Percentiles rank a stretch among this genome's conserved stretches.
Conservation (phyloP, 1,140 invertebrate genomes). For the Lordiphosa mommai region DNA sequence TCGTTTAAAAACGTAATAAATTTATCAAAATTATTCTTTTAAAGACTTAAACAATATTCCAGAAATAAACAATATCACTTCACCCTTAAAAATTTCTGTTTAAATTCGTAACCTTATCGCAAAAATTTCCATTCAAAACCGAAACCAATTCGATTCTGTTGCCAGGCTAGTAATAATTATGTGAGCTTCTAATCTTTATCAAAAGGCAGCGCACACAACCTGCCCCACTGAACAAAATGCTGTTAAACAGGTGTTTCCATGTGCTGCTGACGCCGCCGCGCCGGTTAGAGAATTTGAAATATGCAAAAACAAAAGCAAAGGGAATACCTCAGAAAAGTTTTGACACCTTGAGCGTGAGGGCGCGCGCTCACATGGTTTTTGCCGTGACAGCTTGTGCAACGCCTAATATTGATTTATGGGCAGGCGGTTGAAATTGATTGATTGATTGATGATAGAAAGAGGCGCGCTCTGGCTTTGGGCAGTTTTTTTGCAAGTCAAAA, state of each 20-base stretch:
- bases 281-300: conserved; percentile 22
- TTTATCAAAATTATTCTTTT: no score
- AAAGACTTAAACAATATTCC: no score
- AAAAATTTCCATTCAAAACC: conserved; percentile 8
- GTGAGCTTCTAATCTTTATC: conserved; percentile 46
- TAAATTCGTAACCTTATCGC: not conserved
- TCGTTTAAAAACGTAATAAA: no score
- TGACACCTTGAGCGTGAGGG: no score
- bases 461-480: conserved; percentile 63
- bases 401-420: conserved; percentile 65
- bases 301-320: conserved; percentile 23
- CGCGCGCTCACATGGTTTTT: not conserved
- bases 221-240: conserved; percentile 60
- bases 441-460: conserved; percentile 54
- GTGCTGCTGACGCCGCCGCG: conserved; percentile 19
- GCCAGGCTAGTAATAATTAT: conserved; percentile 43
- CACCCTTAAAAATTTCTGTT: not conserved
- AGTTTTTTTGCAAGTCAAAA: conserved; percentile 63
- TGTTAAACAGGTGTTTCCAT: conserved; percentile 65
- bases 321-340: conserved; percentile 49
- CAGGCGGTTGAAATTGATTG: conserved; percentile 17
- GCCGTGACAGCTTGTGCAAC: conserved; percentile 55
- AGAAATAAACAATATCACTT: not conserved
- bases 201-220: conserved; percentile 50
- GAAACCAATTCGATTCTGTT: conserved; percentile 25